A percentile compares a stretch with the other conserved stretches of the same genome.
Evolutionary conservation across 92 coral and sea anemone species (phyloP).

Genomic region (Meandrina meandrites): DNA sequence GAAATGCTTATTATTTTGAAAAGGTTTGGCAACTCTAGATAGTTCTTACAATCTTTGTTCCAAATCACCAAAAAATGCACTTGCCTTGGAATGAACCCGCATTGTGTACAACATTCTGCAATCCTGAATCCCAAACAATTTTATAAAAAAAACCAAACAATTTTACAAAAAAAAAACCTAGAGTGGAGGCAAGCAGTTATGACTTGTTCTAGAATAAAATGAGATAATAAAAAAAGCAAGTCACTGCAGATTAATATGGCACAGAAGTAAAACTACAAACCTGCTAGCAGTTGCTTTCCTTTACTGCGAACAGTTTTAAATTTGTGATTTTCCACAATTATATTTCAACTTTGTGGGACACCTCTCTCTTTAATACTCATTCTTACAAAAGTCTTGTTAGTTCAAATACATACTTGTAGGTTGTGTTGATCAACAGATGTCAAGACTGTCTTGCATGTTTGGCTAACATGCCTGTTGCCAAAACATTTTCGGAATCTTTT

Average conservation of each 20-base stretch:
- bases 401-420: not conserved
- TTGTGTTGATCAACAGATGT: not conserved
- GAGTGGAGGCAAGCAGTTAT: not conserved
- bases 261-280: not conserved
- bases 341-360: not conserved
- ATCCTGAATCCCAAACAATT: not conserved
- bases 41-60: not conserved
- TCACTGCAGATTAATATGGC: not conserved
- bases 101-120: not conserved
- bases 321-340: not conserved
- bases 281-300: not conserved
- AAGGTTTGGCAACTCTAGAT: too few relatives aligned
- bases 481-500: constrained; percentile 13
- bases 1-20: not conserved
- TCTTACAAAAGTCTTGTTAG: not conserved
- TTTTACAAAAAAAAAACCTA: too few relatives aligned
- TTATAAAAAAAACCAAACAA: not conserved
- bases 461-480: not conserved
- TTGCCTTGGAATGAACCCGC: not conserved
- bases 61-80: not conserved
- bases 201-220: not conserved
- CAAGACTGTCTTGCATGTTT: not conserved
- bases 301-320: not conserved
- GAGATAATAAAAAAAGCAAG: not conserved
- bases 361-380: not conserved